Conservation (phyloP, 1,140 invertebrate species). For the Atopsyche davidsoni region DNA sequence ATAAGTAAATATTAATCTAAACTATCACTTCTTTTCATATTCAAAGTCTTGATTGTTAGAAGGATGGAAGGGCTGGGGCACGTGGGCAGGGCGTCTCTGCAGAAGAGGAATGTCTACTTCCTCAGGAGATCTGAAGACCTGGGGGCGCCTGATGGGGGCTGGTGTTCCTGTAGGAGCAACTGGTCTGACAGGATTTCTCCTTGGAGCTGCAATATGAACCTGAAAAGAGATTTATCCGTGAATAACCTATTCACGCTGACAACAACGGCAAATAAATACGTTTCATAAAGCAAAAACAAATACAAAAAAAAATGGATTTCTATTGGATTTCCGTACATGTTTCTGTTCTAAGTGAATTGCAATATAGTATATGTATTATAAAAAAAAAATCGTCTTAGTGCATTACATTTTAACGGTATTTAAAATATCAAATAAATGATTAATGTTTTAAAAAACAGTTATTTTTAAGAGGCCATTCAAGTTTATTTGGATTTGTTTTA, state of each 20-base stretch:
- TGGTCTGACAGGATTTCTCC: conserved; percentile 27
- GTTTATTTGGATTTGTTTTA: too few relatives aligned
- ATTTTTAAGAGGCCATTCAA: too few relatives aligned
- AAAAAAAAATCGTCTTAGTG: too few relatives aligned
- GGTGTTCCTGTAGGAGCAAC: conserved; percentile 34
- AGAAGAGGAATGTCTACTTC: conserved; percentile 79
- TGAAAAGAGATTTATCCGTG: conserved; percentile 15
- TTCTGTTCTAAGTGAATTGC: too few relatives aligned
- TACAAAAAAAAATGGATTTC: too few relatives aligned
- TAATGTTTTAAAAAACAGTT: too few relatives aligned
- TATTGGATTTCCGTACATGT: too few relatives aligned
- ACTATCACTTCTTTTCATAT: conserved; percentile 33
- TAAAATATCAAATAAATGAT: too few relatives aligned
- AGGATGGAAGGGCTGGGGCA: conserved; percentile 39
- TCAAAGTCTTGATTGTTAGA: conserved; percentile 37
- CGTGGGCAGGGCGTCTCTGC: conserved; percentile 57
- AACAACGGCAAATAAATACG: conserved; percentile 5
- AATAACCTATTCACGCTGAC: conserved; percentile 7
- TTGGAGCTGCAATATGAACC: conserved; percentile 37
- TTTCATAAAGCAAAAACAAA: too few relatives aligned
- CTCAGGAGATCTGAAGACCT: conserved; percentile 76
- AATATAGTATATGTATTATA: too few relatives aligned
- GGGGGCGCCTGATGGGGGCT: conserved; percentile 42
- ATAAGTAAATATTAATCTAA: too few relatives aligned
- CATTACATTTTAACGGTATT: too few relatives aligned